Evolutionary conservation across 2,888 invertebrate species (phyloP).

Genomic region (Protonemura montana): DNA sequence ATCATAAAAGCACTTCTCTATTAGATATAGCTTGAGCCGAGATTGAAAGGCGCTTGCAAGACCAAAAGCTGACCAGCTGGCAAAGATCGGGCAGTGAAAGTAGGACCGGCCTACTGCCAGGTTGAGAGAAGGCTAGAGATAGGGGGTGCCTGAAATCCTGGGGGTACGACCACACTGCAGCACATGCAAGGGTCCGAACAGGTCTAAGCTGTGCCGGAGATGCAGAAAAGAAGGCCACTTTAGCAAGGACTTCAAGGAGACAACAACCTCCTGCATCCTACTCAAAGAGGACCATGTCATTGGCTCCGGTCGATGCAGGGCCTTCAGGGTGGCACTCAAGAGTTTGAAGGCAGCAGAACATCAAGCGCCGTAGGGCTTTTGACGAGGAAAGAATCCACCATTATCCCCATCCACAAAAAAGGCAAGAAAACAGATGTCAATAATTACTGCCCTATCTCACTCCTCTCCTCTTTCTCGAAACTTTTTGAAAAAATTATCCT

Average conservation of each 20-base stretch:
- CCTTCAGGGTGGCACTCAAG: slow-evolving; percentile 10
- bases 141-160: not conserved
- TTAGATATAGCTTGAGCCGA: too few species aligned
- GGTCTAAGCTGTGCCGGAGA: not conserved
- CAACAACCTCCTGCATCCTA: not conserved
- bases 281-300: not conserved
- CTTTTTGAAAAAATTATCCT: too few species aligned
- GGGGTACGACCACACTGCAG: not conserved
- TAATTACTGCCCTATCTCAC: too few species aligned
- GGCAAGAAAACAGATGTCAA: too few species aligned
- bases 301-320: not conserved
- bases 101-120: too few species aligned
- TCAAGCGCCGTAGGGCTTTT: not conserved
- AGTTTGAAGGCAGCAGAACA: not conserved
- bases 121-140: not conserved
- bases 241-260: not conserved
- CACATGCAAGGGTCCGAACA: not conserved
- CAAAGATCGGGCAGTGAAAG: too few species aligned
- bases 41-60: too few species aligned
- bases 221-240: not conserved
- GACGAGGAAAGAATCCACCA: not conserved
- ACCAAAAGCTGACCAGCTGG: too few species aligned
- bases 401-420: too few species aligned
- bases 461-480: too few species aligned
- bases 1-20: too few species aligned